These are phyloP conservation scores for Nannoperca australis DNA, from an alignment of 2,797 vertebrate genomes.

Conservation along the genomic window DNA sequence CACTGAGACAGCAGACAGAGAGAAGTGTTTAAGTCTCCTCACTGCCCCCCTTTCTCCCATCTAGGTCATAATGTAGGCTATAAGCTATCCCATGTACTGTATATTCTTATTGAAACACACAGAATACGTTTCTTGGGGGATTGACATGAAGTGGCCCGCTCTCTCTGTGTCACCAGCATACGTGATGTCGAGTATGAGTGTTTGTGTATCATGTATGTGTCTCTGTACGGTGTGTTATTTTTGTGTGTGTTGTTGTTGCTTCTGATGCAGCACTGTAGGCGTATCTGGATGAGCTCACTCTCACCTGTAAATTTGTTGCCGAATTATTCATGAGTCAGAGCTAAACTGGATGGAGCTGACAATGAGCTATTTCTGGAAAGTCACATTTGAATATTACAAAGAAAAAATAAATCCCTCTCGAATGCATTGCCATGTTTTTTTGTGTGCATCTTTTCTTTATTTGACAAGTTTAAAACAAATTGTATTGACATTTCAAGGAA, in stretches of 20 bases:
- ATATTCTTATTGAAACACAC: constrained; percentile 37
- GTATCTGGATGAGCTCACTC: constrained; percentile 62
- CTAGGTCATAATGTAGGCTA: constrained; percentile 81
- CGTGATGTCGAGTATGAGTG: background rate
- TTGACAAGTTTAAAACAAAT: constrained; percentile 9
- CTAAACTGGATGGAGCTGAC: constrained; percentile 62
- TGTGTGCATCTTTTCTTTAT: background rate
- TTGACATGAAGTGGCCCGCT: background rate
- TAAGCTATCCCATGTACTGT: constrained; percentile 44
- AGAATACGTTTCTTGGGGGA: constrained; percentile 15
- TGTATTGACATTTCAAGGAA: background rate
- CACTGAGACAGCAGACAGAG: constrained; percentile 64
- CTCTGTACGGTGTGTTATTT: constrained; percentile 1
- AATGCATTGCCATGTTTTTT: background rate
- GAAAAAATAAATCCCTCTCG: constrained; percentile 16
- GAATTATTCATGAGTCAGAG: constrained; percentile 74
- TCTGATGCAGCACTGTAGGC: constrained; percentile 34
- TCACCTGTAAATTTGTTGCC: constrained; percentile 69
- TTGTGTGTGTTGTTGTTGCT: background rate
- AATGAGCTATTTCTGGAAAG: constrained; percentile 68
- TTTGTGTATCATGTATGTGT: background rate
- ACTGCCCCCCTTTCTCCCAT: constrained; percentile 72
- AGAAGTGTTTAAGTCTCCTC: constrained; percentile 74
- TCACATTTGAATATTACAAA: constrained; percentile 60
- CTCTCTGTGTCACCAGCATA: background rate